Evolutionary conservation across 2,113 vertebrate genomes (phyloP).

Genomic region (Nesoenas mayeri): DNA sequence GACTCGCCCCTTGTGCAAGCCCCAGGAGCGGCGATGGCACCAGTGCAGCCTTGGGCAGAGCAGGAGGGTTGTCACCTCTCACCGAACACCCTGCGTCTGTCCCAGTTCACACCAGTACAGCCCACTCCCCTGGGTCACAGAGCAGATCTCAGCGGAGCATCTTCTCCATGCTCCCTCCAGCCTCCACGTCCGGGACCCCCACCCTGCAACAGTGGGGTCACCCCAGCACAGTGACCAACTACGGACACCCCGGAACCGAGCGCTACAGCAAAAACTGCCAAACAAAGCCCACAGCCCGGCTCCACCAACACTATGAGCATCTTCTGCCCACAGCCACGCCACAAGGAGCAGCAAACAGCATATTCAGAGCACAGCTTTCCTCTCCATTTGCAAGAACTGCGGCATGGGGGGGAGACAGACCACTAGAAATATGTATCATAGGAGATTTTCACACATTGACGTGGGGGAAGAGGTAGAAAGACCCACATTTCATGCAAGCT

Average conservation of each 20-base stretch:
- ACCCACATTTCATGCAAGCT: neutral
- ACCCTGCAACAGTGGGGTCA: rapidly evolving
- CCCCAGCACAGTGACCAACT: rapidly evolving
- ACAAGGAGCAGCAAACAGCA: neutral
- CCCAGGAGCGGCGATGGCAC: rapidly evolving
- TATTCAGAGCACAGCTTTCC: neutral
- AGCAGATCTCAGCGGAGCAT: rapidly evolving
- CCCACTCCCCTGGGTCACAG: too few species aligned
- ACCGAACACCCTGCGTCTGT: rapidly evolving
- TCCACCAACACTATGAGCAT: neutral
- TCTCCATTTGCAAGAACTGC: neutral
- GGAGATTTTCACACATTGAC: slow-evolving; percentile 53
- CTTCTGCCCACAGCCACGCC: neutral
- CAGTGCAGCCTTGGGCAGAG: neutral
- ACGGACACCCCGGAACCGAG: rapidly evolving
- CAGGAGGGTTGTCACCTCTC: rapidly evolving
- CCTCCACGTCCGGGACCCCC: rapidly evolving
- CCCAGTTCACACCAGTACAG: rapidly evolving
- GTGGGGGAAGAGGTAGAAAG: too few species aligned
- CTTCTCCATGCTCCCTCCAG: too few species aligned
- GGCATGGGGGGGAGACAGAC: neutral
- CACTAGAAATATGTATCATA: slow-evolving; percentile 3
- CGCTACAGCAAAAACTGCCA: neutral
- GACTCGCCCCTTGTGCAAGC: neutral
- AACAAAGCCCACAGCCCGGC: neutral